Base-by-base conservation (phyloP, 2,113 vertebrate genomes). In the Sphyrna mokarran region DNA sequence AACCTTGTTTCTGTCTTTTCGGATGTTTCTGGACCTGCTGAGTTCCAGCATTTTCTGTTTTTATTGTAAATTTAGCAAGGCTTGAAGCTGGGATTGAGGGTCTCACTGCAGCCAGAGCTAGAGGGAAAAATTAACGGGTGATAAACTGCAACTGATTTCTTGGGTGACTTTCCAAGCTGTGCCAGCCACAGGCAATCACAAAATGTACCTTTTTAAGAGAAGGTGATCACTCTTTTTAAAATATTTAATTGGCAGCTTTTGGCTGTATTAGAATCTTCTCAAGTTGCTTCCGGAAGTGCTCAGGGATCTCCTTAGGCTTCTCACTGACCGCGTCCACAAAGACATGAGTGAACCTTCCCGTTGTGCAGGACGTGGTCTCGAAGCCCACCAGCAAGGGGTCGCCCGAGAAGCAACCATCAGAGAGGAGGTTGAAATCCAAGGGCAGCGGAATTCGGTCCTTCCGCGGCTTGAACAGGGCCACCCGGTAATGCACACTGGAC, bases 231-330 rank as follows among this genome's bases (percentile, higher is more conserved):
- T 20, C 54, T 90, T 90, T 83, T 83, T 20, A 83, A 83, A 40
- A 20, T 4, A 66, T 66, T 93, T 29, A 72, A 70, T 43, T 43
- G 94, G 26, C 22, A 72, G 69, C 69, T 54, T 40, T 43, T 54
- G 94, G 94, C 66, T 72, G 37, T 7, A 95, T 18, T 22, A 54
- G 40, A 54, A 95, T 95, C 23, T 72, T 48, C 33, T 95, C 94
- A 8, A 95, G 87, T 11, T 33, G 8, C 26, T 90, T 54, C 66
- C 40, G 89, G 66, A 89, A 70, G 26, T 18, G 22, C 18, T 48
- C 26, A 40, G 95, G 95, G 23, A 95, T 37, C 29, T 95, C 85
- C 83, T 37, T 95, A 6, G 85, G 83, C 40, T 43, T 95, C 95
- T 95, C 63, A 11, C 11, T 87, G 68, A 68, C 83, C 16, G 83